A percentile compares a stretch with the other conserved stretches of the same genome.
Evolutionary conservation across 2,888 invertebrate genomes (phyloP).

Genomic region (Thera britannica): DNA sequence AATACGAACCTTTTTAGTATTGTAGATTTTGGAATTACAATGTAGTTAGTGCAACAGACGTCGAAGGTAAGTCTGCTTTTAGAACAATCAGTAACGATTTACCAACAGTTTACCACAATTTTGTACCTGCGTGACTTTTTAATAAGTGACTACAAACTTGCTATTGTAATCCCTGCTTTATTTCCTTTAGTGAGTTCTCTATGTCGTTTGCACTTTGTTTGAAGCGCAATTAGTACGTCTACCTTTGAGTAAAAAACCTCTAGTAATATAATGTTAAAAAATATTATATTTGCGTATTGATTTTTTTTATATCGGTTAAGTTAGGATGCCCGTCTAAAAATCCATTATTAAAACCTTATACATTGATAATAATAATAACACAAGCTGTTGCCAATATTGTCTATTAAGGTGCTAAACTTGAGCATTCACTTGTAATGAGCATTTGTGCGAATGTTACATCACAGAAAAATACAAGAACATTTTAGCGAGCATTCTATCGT

Average conservation of each 20-base stretch:
- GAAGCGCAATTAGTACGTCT: not conserved
- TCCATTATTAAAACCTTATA: not conserved
- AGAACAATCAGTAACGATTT: conserved; percentile 6
- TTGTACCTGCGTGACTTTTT: not conserved
- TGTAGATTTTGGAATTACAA: conserved; percentile 15
- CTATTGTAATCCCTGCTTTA: not conserved
- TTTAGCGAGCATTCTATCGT: too few relatives aligned
- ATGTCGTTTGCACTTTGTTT: not conserved
- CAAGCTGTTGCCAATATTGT: not conserved
- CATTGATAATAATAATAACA: not conserved
- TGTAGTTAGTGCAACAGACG: conserved; percentile 11
- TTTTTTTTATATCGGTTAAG: not conserved
- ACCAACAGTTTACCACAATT: not conserved
- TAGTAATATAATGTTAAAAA: not conserved
- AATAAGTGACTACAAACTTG: not conserved
- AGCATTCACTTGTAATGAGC: too few relatives aligned
- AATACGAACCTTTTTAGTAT: conserved; percentile 13
- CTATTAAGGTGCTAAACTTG: not conserved
- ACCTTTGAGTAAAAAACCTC: not conserved
- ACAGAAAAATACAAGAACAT: too few relatives aligned
- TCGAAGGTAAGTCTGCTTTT: conserved; percentile 26
- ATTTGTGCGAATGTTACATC: too few relatives aligned
- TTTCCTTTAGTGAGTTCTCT: not conserved
- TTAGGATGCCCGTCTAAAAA: not conserved
- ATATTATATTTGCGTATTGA: too few relatives aligned